phyloP scores from a whole-genome alignment of 2,888 invertebrate species.

The Caenorhabditis sp. region DNA sequence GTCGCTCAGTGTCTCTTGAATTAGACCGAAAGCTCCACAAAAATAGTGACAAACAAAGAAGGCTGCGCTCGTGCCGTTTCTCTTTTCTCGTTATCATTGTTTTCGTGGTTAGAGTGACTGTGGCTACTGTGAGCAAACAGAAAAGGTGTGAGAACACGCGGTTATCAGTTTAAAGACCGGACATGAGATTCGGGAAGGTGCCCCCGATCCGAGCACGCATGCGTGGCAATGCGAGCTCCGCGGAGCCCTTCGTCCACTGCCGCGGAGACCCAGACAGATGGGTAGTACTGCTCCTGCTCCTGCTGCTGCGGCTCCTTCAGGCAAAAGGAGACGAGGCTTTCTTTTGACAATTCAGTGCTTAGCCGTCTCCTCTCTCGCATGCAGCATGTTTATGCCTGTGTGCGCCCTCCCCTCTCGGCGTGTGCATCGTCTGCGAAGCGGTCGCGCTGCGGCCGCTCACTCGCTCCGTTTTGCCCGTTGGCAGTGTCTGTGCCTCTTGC shows the following conservation, averaged over 20 bases:
- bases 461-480: constrained; percentile 43
- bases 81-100: not conserved
- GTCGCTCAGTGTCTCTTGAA: constrained; percentile 6
- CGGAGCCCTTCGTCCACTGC: constrained; percentile 1
- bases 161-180: not conserved
- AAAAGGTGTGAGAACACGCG: not conserved
- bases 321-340: constrained; percentile 35
- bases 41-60: not conserved
- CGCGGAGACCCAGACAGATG: constrained; percentile 37
- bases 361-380: constrained; percentile 38
- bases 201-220: constrained; percentile 5
- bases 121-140: too few species aligned
- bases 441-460: constrained; percentile 42
- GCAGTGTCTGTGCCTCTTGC: constrained; percentile 44
- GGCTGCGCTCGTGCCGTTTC: not conserved
- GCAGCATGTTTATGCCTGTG: constrained; percentile 52
- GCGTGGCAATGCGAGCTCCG: constrained; percentile 12
- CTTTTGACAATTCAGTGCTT: constrained; percentile 49
- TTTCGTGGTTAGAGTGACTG: too few species aligned
- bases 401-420: constrained; percentile 18
- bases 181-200: constrained; percentile 8
- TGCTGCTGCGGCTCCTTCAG: constrained; percentile 38
- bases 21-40: not conserved
- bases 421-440: constrained; percentile 49
- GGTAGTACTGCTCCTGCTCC: constrained; percentile 38